Percentiles rank a stretch among this genome's conserved stretches.
Conservation (phyloP, 2,797 vertebrate genomes). For the Cirrhinus mrigala region DNA sequence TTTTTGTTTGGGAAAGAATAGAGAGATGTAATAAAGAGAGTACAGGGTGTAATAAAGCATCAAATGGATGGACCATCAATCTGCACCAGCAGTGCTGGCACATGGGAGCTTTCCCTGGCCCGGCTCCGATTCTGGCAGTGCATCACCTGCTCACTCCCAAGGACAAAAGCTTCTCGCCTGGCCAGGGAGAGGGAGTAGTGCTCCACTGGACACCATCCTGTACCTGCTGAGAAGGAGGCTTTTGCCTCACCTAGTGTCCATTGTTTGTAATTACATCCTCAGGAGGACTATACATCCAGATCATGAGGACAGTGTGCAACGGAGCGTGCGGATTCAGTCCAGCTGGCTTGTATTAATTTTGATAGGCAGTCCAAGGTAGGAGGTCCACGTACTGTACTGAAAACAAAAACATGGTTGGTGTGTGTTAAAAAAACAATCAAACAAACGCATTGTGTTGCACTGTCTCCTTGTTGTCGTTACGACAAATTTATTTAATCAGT, state of each 20-base stretch:
- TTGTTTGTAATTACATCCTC: constrained; percentile 42
- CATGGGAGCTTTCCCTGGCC: constrained; percentile 37
- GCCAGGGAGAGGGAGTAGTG: constrained; percentile 31
- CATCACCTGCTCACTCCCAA: constrained; percentile 56
- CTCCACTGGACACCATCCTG: constrained; percentile 30
- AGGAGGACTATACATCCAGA: constrained; percentile 29
- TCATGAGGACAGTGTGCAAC: constrained; percentile 33
- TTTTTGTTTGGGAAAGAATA: constrained; percentile 55
- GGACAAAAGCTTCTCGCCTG: constrained; percentile 49
- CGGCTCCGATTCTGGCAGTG: constrained; percentile 43
- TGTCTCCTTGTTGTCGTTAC: constrained; percentile 72
- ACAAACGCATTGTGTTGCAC: constrained; percentile 61
- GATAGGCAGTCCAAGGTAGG: constrained; percentile 37
- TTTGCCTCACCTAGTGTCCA: constrained; percentile 76
- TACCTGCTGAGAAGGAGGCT: constrained; percentile 53
- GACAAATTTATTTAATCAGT: constrained; percentile 78
- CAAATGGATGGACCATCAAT: constrained; percentile 54
- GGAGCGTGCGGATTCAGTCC: constrained; percentile 25
- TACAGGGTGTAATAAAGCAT: constrained; percentile 61
- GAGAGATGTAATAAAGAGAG: constrained; percentile 56
- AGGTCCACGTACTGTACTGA: constrained; percentile 26
- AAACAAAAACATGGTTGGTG: constrained; percentile 27
- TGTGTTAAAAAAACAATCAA: not conserved
- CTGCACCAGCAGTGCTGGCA: constrained; percentile 39
- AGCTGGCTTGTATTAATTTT: constrained; percentile 49